Evolutionary conservation across 2,888 invertebrate species (phyloP), one percentile per base, ranked within the genome.

Genomic region (Heterodera filipjevi): DNA sequence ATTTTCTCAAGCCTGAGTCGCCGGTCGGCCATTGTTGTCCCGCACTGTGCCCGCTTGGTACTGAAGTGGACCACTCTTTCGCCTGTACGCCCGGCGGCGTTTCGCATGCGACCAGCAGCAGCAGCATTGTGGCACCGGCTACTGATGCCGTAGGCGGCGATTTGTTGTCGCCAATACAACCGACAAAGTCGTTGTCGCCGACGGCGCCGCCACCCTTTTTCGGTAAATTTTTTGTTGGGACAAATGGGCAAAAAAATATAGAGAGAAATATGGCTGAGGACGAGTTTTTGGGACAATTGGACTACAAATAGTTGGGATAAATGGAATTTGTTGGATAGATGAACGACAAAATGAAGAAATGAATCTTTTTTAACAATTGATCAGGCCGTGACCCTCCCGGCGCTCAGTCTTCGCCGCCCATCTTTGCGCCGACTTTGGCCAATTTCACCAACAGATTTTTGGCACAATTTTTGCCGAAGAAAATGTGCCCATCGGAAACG

Each of bases 1-100:
- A 35, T 14, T 39, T 46, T 16, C 72, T 71, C 46, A 64, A 75
- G 75, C 85, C 84, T 10, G 89, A 89, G 49, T 86, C 86, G 30
- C 84, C 84, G 22, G 81, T 88, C 44, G 88, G 88, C 66, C 89
- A 89, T 77, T 88, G 88, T 72, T 88, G 88, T 78, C 88, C 89
- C 3, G 82, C 85, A n/a, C 84, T 86, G 14, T 88, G 88, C 71
- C 88, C 88, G 6, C 80, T 89, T 27, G 82, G 86, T 27, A 83
- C 85, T 12, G 82, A 83, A 71, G 84, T 86, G 19, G 88, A 88
- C 71, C 73, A 78, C 30, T 81, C 68, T 59, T 84, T 78, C 73
- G 79, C 78, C 0, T 85, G 84, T 59, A 64, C 82, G 12, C 82
- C 84, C 16, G 83, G 83, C n/a, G 76, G 53, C 35, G 49, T 35